Evolutionary conservation across 1,140 invertebrate genomes (phyloP).

Genomic region (Apis florea): DNA sequence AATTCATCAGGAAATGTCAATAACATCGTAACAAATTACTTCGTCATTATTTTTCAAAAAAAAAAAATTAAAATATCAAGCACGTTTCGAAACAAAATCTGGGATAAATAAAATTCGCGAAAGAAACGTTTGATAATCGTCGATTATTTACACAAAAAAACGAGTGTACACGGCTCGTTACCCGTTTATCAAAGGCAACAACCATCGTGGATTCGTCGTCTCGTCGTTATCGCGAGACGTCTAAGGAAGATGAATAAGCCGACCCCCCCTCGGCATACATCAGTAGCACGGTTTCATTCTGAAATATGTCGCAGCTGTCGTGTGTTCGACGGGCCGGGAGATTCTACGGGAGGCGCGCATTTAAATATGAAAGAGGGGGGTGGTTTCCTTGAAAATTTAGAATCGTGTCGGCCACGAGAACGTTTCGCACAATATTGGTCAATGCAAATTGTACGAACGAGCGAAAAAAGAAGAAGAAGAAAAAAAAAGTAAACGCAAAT

Average conservation of each 20-base stretch:
- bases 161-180: neutral
- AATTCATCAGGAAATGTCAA: too few relatives aligned
- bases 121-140: neutral
- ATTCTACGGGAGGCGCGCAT: conserved; percentile 63
- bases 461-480: too few relatives aligned
- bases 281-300: conserved; percentile 42
- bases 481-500: neutral
- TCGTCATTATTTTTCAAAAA: too few relatives aligned
- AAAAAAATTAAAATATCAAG: too few relatives aligned
- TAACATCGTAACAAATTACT: too few relatives aligned
- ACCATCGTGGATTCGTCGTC: neutral
- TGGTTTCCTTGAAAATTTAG: conserved; percentile 65
- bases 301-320: conserved; percentile 53
- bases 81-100: neutral
- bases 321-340: conserved; percentile 49
- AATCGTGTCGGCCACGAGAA: conserved; percentile 46
- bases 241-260: conserved; percentile 47
- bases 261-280: neutral
- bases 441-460: conserved; percentile 22
- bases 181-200: neutral
- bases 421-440: conserved; percentile 35
- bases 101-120: neutral
- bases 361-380: conserved; percentile 71
- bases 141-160: neutral
- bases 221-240: conserved; percentile 36